Evolutionary conservation across 2,113 vertebrate genomes (phyloP).

Genomic region (Conger conger): DNA sequence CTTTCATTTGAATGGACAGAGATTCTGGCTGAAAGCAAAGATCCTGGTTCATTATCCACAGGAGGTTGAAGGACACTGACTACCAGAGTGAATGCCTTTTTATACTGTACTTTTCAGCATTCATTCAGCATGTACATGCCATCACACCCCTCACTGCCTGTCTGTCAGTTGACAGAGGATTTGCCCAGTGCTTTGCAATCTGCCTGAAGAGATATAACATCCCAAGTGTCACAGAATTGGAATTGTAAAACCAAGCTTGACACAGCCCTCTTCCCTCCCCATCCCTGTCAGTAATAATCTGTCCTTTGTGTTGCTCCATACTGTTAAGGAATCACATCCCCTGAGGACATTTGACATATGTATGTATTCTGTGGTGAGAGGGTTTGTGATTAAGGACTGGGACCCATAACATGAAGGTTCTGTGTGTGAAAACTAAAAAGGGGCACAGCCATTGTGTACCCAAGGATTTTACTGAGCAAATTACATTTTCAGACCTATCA

Average conservation of each 20-base stretch:
- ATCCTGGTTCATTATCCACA: neutral
- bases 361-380: neutral
- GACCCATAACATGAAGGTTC: neutral
- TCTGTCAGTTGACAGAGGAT: constrained; percentile 2
- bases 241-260: constrained; percentile 8
- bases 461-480: neutral
- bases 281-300: neutral
- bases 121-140: neutral
- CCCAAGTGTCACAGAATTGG: constrained; percentile 11
- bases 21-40: neutral
- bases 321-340: neutral
- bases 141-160: neutral
- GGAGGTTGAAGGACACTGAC: neutral
- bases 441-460: neutral
- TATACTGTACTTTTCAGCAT: neutral
- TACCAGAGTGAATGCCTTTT: neutral
- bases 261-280: neutral
- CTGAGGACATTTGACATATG: neutral
- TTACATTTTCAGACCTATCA: neutral
- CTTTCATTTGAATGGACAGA: neutral
- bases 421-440: neutral
- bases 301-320: constrained; percentile 1
- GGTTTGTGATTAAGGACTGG: neutral
- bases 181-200: constrained; percentile 13
- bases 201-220: constrained; percentile 16